These are phyloP conservation scores for Xenopus petersii DNA, from an alignment of 2,797 vertebrate species.

Conservation along the genomic window DNA sequence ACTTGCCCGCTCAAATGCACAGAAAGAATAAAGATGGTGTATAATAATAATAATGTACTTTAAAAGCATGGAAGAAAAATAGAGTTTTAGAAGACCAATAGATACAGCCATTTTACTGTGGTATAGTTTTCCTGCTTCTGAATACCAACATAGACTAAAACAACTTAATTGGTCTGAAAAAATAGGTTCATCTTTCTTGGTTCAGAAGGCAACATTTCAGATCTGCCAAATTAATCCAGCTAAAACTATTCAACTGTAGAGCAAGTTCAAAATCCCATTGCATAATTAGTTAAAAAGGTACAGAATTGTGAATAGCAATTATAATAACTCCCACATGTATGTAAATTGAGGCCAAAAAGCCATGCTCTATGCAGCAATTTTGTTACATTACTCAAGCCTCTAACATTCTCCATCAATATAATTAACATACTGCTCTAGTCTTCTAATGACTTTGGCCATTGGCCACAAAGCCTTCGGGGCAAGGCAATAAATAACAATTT, in stretches of 20 bases:
- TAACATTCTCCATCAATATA: conserved; percentile 12
- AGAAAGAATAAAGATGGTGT: too few relatives aligned
- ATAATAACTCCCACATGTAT: conserved; percentile 19
- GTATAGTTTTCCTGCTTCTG: too few relatives aligned
- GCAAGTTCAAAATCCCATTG: conserved; percentile 19
- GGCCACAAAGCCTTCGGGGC: conserved; percentile 1
- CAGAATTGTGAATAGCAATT: conserved; percentile 24
- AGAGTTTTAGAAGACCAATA: too few relatives aligned
- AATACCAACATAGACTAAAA: neutral
- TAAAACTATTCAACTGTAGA: conserved; percentile 26
- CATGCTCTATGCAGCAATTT: neutral
- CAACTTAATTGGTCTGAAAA: conserved; percentile 23
- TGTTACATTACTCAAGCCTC: conserved; percentile 12
- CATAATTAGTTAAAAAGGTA: conserved; percentile 21
- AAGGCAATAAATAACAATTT: neutral
- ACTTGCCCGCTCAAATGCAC: too few relatives aligned
- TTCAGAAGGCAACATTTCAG: conserved; percentile 8
- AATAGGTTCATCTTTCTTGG: conserved; percentile 20
- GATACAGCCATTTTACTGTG: too few relatives aligned
- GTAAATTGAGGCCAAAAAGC: neutral
- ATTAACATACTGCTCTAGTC: conserved; percentile 19
- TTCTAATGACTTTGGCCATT: conserved; percentile 19
- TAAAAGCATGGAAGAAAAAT: too few relatives aligned
- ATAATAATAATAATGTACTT: too few relatives aligned
- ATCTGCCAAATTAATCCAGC: conserved; percentile 23